Evolutionary conservation across 2,888 invertebrate genomes (phyloP), one percentile per base, ranked within the genome.

Genomic region (Adineta ricciae): DNA sequence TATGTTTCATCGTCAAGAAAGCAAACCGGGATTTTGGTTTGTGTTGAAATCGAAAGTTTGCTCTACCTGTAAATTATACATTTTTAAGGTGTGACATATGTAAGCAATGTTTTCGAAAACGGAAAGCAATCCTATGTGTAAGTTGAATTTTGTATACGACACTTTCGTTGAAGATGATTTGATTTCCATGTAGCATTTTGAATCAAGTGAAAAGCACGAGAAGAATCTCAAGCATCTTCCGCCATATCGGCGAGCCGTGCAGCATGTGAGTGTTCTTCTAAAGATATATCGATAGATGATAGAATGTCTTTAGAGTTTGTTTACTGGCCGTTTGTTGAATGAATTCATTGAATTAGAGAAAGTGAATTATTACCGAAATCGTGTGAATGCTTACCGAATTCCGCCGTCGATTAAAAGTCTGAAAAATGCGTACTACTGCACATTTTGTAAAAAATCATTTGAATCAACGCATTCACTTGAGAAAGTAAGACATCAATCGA

Each of bases 101-200:
- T 78, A 78, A 78, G 41, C 78, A 78, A 78, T 78, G 78, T 78
- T 78, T 78, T 78, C 78, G 78, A 4, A 78, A 78, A 78, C 78
- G 78, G n/a, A 78, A 78, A 38, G 78, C 41, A 78, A 78, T 78
- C n/a, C 9, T 38, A 24, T 41, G 41, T 78, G 78, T 78, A 78
- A 41, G 41, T n/a, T 16, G 11, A 41, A 3, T 24, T 11, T 11
- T 41, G 2, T 8, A 21, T 41, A 78, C 24, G 11, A 41, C 14
- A 16, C 11, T 11, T 3, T n/a, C 0, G 7, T 72, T 32, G 1
- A 32, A 14, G 27, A 32, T 7, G 32, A 24, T 38, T 41, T 16
- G 27, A 19, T 16, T 32, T 64, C 5, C 8, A 64, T 8, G 32
- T 16, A 78, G 78, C 78, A 78, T 78, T 78, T 78, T 21, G 78